Evolutionary conservation across 1,140 invertebrate species (phyloP).

Genomic region (Solenopsis invicta): DNA sequence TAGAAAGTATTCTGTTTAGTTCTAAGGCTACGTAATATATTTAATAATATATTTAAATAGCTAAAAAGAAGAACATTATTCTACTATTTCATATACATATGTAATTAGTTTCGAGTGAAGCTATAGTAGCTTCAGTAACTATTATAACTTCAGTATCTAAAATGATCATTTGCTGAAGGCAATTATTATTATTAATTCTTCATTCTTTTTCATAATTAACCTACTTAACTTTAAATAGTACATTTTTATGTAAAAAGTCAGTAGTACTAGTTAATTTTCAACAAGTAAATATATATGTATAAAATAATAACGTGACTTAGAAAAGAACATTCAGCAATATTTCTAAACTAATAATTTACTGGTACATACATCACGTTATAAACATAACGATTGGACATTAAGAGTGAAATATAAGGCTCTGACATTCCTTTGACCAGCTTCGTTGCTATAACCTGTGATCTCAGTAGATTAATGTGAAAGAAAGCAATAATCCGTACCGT

Average conservation of each 20-base stretch:
- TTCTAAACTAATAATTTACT: not conserved
- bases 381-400: constrained; percentile 1
- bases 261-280: not conserved
- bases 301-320: not conserved
- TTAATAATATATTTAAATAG: not conserved
- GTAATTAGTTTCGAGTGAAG: not conserved
- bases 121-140: not conserved
- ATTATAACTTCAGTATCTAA: not conserved
- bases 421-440: not conserved
- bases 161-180: not conserved
- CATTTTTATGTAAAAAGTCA: not conserved
- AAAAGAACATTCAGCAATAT: not conserved
- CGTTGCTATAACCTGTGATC: not conserved
- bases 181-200: not conserved
- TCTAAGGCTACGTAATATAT: not conserved
- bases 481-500: not conserved
- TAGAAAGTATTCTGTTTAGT: not conserved
- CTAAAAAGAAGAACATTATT: not conserved
- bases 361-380: not conserved
- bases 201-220: not conserved
- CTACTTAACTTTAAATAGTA: constrained; percentile 11
- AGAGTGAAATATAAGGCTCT: constrained; percentile 12
- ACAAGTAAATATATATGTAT: not conserved
- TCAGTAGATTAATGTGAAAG: not conserved
- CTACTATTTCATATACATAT: not conserved